These are phyloP conservation scores for Nymphicus hollandicus DNA, from an alignment of 2,113 vertebrate genomes.

Conservation along the genomic window DNA sequence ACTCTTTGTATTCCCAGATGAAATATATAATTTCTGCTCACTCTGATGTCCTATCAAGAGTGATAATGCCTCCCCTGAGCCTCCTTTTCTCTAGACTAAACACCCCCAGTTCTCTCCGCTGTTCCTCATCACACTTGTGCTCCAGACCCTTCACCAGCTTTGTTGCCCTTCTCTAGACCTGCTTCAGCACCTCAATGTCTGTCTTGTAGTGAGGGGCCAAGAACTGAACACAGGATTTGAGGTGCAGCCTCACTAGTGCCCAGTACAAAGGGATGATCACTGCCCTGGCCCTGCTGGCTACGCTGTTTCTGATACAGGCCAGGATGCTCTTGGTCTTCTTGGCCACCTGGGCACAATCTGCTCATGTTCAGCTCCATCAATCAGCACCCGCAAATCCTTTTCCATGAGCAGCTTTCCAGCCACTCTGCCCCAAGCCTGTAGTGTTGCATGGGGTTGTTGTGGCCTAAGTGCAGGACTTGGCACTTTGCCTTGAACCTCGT, in stretches of 20 bases:
- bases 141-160: background rate
- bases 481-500: background rate
- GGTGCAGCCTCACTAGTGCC: background rate
- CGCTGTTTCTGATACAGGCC: background rate
- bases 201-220: background rate
- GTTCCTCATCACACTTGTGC: background rate
- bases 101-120: background rate
- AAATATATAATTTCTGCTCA: background rate
- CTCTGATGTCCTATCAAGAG: background rate
- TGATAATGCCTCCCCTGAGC: too few relatives aligned
- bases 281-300: background rate
- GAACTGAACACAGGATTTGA: fast-evolving
- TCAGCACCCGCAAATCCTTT: background rate
- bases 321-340: background rate
- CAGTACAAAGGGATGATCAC: fast-evolving
- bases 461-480: fast-evolving
- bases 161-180: fast-evolving
- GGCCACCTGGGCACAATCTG: background rate
- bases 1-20: background rate
- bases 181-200: background rate
- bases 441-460: background rate
- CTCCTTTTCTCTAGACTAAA: background rate
- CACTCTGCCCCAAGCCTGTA: background rate
- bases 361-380: background rate
- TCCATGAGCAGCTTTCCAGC: background rate